These are phyloP conservation scores for Coturnix japonica DNA, from an alignment of 2,113 vertebrate genomes.

Conservation along the genomic window DNA sequence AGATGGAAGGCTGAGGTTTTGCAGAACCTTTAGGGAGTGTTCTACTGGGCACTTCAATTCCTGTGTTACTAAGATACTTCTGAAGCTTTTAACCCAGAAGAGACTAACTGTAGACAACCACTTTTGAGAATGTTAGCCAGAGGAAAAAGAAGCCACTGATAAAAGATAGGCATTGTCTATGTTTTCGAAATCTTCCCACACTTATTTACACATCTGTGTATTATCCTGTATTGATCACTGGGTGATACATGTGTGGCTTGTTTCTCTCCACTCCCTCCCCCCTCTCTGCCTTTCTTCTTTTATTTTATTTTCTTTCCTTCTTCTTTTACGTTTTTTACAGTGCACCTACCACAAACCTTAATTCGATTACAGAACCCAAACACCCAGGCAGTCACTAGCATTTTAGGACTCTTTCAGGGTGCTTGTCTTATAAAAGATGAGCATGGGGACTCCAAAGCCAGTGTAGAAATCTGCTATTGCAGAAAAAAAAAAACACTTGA, in stretches of 20 bases:
- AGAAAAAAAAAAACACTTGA: constrained; percentile 9
- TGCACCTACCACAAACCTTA: constrained; percentile 37
- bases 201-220: constrained; percentile 26
- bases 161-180: constrained; percentile 15
- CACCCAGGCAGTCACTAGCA: neutral
- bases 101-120: constrained; percentile 45
- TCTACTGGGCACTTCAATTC: constrained; percentile 11
- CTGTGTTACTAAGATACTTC: constrained; percentile 48
- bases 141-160: constrained; percentile 45
- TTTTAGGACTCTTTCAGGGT: neutral
- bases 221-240: constrained; percentile 39
- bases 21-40: constrained; percentile 51
- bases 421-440: neutral
- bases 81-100: constrained; percentile 35
- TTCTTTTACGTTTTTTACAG: neutral
- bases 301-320: neutral
- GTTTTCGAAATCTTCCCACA: constrained; percentile 32
- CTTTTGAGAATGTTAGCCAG: constrained; percentile 45
- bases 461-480: neutral
- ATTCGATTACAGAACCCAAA: neutral
- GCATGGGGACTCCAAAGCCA: neutral
- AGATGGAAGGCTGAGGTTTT: constrained; percentile 31
- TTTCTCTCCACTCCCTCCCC: too few species aligned
- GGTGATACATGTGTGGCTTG: neutral
- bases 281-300: too few species aligned